Conservation (phyloP, 2,797 vertebrate species). For the Knipowitschia caucasica region DNA sequence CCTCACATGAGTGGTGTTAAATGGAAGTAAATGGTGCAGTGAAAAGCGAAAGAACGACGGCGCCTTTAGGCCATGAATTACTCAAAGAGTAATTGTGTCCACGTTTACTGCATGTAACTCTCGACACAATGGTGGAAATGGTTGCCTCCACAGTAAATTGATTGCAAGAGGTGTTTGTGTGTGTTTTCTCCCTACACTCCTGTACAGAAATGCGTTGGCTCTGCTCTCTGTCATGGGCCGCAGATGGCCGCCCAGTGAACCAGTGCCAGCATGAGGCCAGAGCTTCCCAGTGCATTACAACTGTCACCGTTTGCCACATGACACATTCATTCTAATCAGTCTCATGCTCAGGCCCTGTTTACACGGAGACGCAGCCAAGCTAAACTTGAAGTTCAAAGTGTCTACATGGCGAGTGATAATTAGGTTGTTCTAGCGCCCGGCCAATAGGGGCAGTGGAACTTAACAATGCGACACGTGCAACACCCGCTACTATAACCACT, state of each 20-base stretch:
- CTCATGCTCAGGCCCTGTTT: no score
- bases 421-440: no score
- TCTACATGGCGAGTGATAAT: no score
- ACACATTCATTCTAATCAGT: slow-evolving; percentile 42
- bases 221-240: slow-evolving; percentile 53
- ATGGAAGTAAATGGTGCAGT: slow-evolving; percentile 52
- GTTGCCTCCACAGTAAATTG: slow-evolving; percentile 47
- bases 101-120: slow-evolving; percentile 8
- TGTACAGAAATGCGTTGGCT: slow-evolving; percentile 54
- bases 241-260: slow-evolving; percentile 55
- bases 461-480: no score
- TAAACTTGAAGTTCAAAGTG: no score
- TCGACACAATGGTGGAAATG: slow-evolving; percentile 20
- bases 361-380: no score
- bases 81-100: slow-evolving; percentile 30
- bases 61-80: slow-evolving; percentile 47
- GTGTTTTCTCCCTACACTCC: slow-evolving; percentile 41
- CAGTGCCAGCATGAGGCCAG: slow-evolving; percentile 51
- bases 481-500: no score
- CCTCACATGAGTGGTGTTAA: slow-evolving; percentile 59
- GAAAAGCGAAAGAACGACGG: slow-evolving; percentile 49
- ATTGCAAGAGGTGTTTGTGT: slow-evolving; percentile 42
- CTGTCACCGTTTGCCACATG: slow-evolving; percentile 47
- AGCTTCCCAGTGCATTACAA: slow-evolving; percentile 46
- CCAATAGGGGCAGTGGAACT: no score